A percentile compares a stretch with the other conserved stretches of the same genome.
Conservation (phyloP, 2,797 vertebrate genomes). For the Siniperca undulata region DNA sequence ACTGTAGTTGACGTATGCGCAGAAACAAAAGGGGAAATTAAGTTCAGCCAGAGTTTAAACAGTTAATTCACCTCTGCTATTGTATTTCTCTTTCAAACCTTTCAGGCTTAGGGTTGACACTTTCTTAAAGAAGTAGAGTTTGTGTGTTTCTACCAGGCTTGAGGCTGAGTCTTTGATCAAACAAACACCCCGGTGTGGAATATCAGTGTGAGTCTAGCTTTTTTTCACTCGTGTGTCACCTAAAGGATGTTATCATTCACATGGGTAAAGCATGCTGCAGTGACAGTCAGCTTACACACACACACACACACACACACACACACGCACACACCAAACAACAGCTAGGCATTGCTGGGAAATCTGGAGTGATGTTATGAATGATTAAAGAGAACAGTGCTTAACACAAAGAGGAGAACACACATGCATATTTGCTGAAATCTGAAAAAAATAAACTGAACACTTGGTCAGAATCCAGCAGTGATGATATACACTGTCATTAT, state of each 20-base stretch:
- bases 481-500: not conserved
- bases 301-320: constrained; percentile 6
- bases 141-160: constrained; percentile 23
- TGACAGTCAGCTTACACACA: constrained; percentile 17
- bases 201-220: constrained; percentile 32
- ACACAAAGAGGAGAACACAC: not conserved
- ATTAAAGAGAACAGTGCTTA: constrained; percentile 33
- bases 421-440: not conserved
- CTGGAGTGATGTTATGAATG: constrained; percentile 65
- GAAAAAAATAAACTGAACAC: not conserved
- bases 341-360: constrained; percentile 61
- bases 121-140: constrained; percentile 1
- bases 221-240: constrained; percentile 48
- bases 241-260: constrained; percentile 51
- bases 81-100: constrained; percentile 20
- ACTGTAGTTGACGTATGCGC: not conserved
- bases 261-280: constrained; percentile 21
- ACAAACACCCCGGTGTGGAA: constrained; percentile 41
- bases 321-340: constrained; percentile 42
- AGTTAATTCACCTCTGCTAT: constrained; percentile 9
- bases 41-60: constrained; percentile 29
- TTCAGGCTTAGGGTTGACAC: constrained; percentile 28
- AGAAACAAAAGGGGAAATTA: constrained; percentile 13
- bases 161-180: constrained; percentile 47
- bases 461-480: not conserved